A percentile compares a stretch with the other conserved stretches of the same genome.
phyloP scores from a whole-genome alignment of 2,113 vertebrate genomes.

The Psilopsiagon aurifrons region DNA sequence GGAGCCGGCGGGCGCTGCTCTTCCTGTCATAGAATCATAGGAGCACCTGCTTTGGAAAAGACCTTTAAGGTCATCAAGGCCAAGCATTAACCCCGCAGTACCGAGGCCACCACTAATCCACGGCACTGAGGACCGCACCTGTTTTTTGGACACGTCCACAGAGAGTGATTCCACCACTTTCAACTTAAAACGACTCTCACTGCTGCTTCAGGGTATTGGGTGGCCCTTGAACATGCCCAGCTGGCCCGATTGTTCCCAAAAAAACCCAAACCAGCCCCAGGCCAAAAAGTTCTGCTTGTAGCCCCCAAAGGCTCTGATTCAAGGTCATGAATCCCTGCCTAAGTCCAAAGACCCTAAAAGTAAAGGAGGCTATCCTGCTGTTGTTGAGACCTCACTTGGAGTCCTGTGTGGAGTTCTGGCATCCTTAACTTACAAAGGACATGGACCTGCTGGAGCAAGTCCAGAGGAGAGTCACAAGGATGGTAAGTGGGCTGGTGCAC shows the following conservation, averaged over 20 bases:
- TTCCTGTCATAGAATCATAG: background rate
- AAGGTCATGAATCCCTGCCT: background rate
- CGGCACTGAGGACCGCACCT: background rate
- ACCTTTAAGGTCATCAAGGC: background rate
- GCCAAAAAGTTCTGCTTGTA: background rate
- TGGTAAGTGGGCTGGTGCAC: background rate
- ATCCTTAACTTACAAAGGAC: background rate
- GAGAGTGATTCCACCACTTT: background rate
- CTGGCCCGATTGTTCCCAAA: fast-evolving
- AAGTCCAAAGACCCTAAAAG: background rate
- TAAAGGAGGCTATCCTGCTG: background rate
- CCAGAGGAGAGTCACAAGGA: background rate
- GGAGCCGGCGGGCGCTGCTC: too few species aligned
- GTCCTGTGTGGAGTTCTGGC: background rate
- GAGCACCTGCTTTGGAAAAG: background rate
- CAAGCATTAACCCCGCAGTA: background rate
- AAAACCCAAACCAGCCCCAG: background rate
- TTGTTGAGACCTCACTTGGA: background rate
- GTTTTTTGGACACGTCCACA: background rate
- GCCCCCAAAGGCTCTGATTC: fast-evolving
- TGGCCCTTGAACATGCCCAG: fast-evolving
- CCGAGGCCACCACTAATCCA: background rate
- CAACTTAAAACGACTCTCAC: background rate
- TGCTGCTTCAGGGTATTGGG: too few species aligned
- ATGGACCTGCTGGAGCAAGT: background rate